Conservation (phyloP, 2,797 vertebrate species). For the Pseudochirops corinnae region DNA sequence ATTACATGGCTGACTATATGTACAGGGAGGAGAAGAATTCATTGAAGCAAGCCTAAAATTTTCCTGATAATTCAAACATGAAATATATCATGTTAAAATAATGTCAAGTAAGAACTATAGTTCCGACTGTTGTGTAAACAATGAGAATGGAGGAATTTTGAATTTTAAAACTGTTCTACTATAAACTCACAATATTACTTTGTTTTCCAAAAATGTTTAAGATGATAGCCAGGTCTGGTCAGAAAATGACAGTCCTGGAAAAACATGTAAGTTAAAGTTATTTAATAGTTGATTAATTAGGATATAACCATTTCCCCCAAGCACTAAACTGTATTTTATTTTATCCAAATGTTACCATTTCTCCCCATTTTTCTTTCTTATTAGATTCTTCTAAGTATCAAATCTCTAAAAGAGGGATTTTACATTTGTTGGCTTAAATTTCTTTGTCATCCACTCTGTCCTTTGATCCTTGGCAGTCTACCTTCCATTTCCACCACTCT, state of each 20-base stretch:
- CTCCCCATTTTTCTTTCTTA: not conserved
- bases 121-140: conserved; percentile 22
- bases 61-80: not conserved
- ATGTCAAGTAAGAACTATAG: conserved; percentile 1
- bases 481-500: not conserved
- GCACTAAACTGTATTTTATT: not conserved
- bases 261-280: conserved; percentile 28
- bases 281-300: conserved; percentile 46
- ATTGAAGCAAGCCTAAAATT: not conserved
- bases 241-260: conserved; percentile 37
- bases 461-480: not conserved
- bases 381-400: not conserved
- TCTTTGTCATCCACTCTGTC: not conserved
- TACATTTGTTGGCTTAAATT: not conserved
- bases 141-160: conserved; percentile 33
- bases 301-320: not conserved
- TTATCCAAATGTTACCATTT: not conserved
- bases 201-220: conserved; percentile 41
- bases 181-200: conserved; percentile 46
- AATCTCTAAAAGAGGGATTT: not conserved
- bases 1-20: not conserved
- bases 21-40: not conserved
- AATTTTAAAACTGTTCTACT: conserved; percentile 54
- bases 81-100: conserved; percentile 32
- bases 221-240: conserved; percentile 51